phyloP scores from a whole-genome alignment of 2,888 invertebrate genomes.

The Drosophila bunnanda region DNA sequence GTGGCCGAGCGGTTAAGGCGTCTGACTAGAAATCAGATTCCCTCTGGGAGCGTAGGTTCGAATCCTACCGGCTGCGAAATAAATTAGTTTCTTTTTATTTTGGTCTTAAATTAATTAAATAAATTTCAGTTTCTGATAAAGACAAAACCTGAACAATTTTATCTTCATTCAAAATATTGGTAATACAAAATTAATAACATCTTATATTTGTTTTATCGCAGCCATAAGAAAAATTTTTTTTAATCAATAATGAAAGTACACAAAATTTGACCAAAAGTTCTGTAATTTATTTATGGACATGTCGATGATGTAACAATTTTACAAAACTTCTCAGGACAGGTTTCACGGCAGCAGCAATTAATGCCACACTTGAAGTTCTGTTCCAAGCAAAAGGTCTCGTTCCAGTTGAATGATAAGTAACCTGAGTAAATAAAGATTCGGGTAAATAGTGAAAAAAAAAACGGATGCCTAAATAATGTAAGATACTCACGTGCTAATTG shows the following conservation, averaged over 20 bases:
- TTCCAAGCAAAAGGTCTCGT: not conserved
- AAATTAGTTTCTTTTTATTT: not conserved
- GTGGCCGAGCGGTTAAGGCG: conserved; percentile 85
- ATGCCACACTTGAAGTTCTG: conserved; percentile 22
- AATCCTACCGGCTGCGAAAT: conserved; percentile 67
- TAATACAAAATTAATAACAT: not conserved
- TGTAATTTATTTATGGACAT: not conserved
- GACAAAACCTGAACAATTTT: not conserved
- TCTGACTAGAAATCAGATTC: conserved; percentile 85
- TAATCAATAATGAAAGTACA: not conserved
- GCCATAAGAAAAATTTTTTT: not conserved
- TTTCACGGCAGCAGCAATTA: conserved; percentile 40
- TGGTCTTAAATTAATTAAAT: not conserved
- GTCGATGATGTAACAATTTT: not conserved
- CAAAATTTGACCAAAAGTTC: not conserved
- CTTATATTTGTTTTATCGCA: not conserved
- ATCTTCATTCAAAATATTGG: too few species aligned
- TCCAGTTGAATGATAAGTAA: not conserved
- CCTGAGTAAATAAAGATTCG: not conserved
- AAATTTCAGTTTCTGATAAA: not conserved
- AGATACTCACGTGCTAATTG: conserved; percentile 36
- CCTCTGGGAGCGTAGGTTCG: conserved; percentile 85
- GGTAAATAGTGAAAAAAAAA: not conserved
- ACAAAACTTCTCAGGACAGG: conserved; percentile 33
- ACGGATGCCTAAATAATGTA: not conserved